These are phyloP conservation scores for Drosophila nr. perissopoda DNA, from an alignment of 2,888 invertebrate species.

Conservation along the genomic window DNA sequence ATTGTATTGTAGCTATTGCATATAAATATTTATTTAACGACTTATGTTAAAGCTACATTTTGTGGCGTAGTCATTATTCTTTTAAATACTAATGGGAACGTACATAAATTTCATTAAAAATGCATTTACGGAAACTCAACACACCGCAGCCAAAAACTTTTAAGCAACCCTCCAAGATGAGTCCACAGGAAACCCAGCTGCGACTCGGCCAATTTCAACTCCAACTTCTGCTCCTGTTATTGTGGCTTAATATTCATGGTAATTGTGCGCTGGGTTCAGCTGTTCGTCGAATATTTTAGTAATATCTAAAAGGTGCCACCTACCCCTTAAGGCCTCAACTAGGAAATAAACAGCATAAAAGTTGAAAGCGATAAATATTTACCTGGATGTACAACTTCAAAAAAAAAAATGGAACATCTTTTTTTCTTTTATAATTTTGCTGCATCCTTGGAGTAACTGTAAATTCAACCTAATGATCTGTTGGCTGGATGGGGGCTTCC, in stretches of 20 bases:
- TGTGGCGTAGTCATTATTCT: constrained; percentile 26
- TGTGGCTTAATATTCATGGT: constrained; percentile 73
- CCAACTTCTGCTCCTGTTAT: constrained; percentile 54
- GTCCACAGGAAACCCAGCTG: constrained; percentile 49
- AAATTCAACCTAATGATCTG: constrained; percentile 84
- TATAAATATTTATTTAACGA: neutral
- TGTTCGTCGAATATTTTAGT: constrained; percentile 59
- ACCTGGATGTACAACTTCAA: constrained; percentile 41
- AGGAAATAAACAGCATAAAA: constrained; percentile 44
- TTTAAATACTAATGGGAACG: constrained; percentile 58
- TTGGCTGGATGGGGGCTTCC: constrained; percentile 44
- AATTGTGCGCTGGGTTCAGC: constrained; percentile 70
- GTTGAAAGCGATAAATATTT: constrained; percentile 48
- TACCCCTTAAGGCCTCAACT: constrained; percentile 37
- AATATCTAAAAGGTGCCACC: constrained; percentile 49
- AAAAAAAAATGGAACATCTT: constrained; percentile 35
- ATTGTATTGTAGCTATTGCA: neutral
- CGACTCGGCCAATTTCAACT: constrained; percentile 60
- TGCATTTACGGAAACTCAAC: constrained; percentile 55
- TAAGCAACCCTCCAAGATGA: constrained; percentile 54
- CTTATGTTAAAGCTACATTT: constrained; percentile 4
- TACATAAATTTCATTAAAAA: constrained; percentile 77
- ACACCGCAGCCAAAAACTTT: constrained; percentile 29
- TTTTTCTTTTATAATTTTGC: constrained; percentile 47
- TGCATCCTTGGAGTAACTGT: constrained; percentile 73